A percentile compares a stretch with the other conserved stretches of the same genome.
These are phyloP conservation scores for Diaphora mendica DNA, from an alignment of 2,888 invertebrate species.

Conservation along the genomic window DNA sequence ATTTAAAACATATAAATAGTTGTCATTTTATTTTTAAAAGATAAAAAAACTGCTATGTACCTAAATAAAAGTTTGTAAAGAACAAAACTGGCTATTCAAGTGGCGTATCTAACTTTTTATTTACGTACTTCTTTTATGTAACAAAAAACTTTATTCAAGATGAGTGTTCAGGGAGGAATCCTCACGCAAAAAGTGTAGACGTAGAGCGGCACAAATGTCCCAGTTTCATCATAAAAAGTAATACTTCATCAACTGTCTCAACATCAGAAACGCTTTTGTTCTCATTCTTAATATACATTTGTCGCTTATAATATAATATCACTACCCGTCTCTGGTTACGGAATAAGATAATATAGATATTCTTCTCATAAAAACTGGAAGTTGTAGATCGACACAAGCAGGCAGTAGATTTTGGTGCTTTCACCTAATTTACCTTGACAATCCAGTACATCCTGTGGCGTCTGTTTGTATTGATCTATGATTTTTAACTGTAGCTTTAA, in stretches of 20 bases:
- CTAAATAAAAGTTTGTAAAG: constrained; percentile 32
- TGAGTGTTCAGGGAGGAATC: constrained; percentile 42
- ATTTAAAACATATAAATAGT: background rate
- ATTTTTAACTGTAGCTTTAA: too few relatives aligned
- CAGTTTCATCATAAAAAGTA: constrained; percentile 50
- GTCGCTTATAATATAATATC: constrained; percentile 28
- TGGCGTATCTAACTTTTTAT: constrained; percentile 34
- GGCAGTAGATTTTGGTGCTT: too few relatives aligned
- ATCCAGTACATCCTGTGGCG: too few relatives aligned
- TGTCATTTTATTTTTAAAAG: background rate
- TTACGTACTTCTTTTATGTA: constrained; percentile 35
- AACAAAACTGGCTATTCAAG: constrained; percentile 29
- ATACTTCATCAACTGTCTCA: constrained; percentile 45
- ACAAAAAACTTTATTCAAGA: constrained; percentile 40
- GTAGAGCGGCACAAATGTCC: constrained; percentile 31
- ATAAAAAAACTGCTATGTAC: background rate
- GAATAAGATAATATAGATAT: too few relatives aligned
- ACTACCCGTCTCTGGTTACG: too few relatives aligned
- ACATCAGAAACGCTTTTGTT: constrained; percentile 44
- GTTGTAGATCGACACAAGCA: too few relatives aligned
- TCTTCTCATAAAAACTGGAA: too few relatives aligned
- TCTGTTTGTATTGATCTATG: too few relatives aligned
- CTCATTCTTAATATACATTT: constrained; percentile 50
- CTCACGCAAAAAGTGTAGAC: constrained; percentile 41
- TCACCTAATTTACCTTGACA: too few relatives aligned